Evolutionary conservation across 2,888 invertebrate genomes (phyloP), one percentile per base, ranked within the genome.

Genomic region (Tricholauxania praeusta): DNA sequence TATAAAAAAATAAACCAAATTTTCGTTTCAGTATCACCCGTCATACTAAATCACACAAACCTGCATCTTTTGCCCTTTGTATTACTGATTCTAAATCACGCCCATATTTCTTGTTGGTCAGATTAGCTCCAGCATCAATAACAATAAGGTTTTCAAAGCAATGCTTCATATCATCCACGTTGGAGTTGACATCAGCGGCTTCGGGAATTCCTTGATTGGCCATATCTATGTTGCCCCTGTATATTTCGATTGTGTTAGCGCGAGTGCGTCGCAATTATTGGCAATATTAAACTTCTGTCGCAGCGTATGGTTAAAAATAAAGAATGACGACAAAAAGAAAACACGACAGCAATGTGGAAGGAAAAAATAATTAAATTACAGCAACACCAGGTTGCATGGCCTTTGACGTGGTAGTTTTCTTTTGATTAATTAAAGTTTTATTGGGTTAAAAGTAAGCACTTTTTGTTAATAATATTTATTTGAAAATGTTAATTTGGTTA

Each of bases 71-170:
- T 79, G 96, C 96, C 89, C 97, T 91, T 89, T 96, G 94, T 77
- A 97, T 90, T 12, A 97, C 96, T 74, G 94, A 93, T 89, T 97
- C 96, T 85, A 97, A 90, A 90, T 97, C 97, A 87, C 96, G 92
- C 86, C 93, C 92, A 88, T 95, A 97, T 88, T 97, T 97, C 88
- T 96, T 96, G 88, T 96, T 96, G 39, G 96, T 96, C 83, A 97
- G 89, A 91, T 97, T 97, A 74, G 96, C 96, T 81, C 96, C 96
- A 79, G 95, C 93, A 88, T 97, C 97, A 78, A 96, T 93, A 72
- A 97, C 91, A 87, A 96, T 94, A 87, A 97, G 93, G 89, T 96
- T 96, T 88, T 96, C 96, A 86, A 94, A 95, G 87, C 94, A 95
- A 83, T 93, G 92, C 87, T 93, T 92, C 92, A 95, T 91, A 75